Evolutionary conservation across 2,113 vertebrate genomes (phyloP).

Genomic region (Hydropotes inermis): DNA sequence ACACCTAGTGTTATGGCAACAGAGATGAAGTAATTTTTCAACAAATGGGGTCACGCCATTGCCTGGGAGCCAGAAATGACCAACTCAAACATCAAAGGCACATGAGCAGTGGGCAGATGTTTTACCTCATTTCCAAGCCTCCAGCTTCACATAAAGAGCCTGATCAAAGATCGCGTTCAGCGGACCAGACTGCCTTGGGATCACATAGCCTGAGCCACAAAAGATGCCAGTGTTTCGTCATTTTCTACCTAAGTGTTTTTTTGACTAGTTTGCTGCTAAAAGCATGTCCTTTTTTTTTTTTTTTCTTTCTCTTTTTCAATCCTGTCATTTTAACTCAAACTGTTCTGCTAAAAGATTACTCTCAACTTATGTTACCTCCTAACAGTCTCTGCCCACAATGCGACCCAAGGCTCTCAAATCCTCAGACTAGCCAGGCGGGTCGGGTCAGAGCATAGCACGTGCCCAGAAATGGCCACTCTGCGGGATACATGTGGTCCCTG

Average conservation of each 20-base stretch:
- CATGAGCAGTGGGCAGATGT: not conserved
- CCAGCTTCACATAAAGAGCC: not conserved
- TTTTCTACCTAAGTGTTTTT: not conserved
- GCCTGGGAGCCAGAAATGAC: not conserved
- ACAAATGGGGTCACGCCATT: not conserved
- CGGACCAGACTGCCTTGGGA: not conserved
- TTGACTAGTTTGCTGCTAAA: not conserved
- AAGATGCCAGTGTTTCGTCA: not conserved
- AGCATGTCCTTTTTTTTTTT: conserved; percentile 76
- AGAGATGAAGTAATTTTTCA: not conserved
- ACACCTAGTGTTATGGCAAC: not conserved
- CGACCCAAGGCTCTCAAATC: conserved; percentile 69
- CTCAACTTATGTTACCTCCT: conserved; percentile 80
- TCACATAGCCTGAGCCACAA: not conserved
- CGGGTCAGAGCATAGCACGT: not conserved
- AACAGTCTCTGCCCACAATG: conserved; percentile 71
- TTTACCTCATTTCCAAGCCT: not conserved
- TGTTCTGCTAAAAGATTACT: conserved; percentile 84
- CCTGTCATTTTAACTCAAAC: conserved; percentile 86
- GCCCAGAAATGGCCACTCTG: rapidly evolving
- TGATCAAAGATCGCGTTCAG: not conserved
- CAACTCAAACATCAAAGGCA: not conserved
- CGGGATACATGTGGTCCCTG: not conserved
- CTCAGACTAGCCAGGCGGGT: conserved; percentile 21
- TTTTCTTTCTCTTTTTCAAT: conserved; percentile 87